Conservation (phyloP, 2,113 vertebrate species). For the Hipposideros armiger region DNA sequence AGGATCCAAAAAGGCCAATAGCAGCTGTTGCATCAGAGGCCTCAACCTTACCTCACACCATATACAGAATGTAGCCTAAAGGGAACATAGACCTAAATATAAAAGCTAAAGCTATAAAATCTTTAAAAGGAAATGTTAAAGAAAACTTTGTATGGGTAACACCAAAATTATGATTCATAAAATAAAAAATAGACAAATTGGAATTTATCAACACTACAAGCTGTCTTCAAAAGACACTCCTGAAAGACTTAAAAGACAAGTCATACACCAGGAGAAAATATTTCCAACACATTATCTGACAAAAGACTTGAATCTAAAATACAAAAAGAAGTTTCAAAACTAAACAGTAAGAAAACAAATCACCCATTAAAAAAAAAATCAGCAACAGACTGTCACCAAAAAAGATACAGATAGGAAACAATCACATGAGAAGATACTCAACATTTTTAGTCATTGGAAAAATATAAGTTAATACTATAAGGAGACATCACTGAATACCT, state of each 20-base stretch:
- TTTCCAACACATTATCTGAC: background rate
- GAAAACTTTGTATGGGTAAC: background rate
- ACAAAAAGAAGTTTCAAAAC: conserved; percentile 40
- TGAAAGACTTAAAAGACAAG: conserved; percentile 26
- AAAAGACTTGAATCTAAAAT: conserved; percentile 30
- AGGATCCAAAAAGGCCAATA: background rate
- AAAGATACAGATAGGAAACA: background rate
- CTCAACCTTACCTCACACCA: background rate
- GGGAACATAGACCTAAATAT: background rate
- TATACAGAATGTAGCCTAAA: background rate
- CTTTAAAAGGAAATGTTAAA: background rate
- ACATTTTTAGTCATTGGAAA: background rate
- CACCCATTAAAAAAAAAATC: background rate
- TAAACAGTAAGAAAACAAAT: background rate
- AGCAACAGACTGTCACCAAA: conserved; percentile 11
- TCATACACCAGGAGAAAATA: background rate
- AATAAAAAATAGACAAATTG: background rate
- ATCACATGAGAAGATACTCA: background rate
- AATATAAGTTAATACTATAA: background rate
- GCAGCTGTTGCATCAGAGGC: background rate
- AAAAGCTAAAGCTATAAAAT: background rate
- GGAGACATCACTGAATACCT: background rate
- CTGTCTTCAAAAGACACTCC: background rate
- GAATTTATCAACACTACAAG: conserved; percentile 37
- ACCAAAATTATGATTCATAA: background rate